A percentile compares a stretch with the other conserved stretches of the same genome.
These are phyloP conservation scores for Selene dorsalis DNA, from an alignment of 2,797 vertebrate species.

Conservation along the genomic window DNA sequence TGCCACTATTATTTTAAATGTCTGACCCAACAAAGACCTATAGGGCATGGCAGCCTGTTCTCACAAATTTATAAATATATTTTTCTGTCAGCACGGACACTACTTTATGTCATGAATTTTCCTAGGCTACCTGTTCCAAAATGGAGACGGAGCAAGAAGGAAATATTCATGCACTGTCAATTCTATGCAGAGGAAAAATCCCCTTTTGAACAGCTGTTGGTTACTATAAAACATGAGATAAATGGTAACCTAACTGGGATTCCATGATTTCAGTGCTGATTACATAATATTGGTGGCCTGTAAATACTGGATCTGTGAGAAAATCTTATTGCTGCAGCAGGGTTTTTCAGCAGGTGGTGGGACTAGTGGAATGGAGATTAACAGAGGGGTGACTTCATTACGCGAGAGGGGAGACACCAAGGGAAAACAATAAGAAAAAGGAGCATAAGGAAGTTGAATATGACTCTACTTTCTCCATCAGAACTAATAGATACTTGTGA, in stretches of 20 bases:
- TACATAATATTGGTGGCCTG: slow-evolving; percentile 49
- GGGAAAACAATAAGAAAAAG: not conserved
- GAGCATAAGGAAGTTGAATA: not conserved
- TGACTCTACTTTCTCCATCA: not conserved
- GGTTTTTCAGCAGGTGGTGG: slow-evolving; percentile 51
- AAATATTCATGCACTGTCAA: slow-evolving; percentile 53
- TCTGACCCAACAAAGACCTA: slow-evolving; percentile 50
- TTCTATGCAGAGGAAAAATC: slow-evolving; percentile 54
- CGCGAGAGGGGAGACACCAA: slow-evolving; percentile 15
- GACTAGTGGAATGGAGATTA: slow-evolving; percentile 23
- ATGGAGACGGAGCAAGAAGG: slow-evolving; percentile 56
- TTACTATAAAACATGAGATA: slow-evolving; percentile 73
- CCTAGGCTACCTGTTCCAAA: slow-evolving; percentile 74
- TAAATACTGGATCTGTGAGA: slow-evolving; percentile 31
- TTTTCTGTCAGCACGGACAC: slow-evolving; percentile 50
- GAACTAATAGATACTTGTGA: not conserved
- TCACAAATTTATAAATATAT: slow-evolving; percentile 33
- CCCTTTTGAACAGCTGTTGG: slow-evolving; percentile 67
- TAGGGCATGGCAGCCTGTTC: slow-evolving; percentile 19
- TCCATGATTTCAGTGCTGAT: slow-evolving; percentile 70
- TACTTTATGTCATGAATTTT: slow-evolving; percentile 64
- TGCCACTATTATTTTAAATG: slow-evolving; percentile 44
- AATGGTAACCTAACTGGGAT: slow-evolving; percentile 55
- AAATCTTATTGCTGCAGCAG: slow-evolving; percentile 18
- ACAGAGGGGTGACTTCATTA: slow-evolving; percentile 31